Evolutionary conservation across 2,113 vertebrate genomes (phyloP), one percentile per base, ranked within the genome.

Genomic region (Cromileptes altivelis): DNA sequence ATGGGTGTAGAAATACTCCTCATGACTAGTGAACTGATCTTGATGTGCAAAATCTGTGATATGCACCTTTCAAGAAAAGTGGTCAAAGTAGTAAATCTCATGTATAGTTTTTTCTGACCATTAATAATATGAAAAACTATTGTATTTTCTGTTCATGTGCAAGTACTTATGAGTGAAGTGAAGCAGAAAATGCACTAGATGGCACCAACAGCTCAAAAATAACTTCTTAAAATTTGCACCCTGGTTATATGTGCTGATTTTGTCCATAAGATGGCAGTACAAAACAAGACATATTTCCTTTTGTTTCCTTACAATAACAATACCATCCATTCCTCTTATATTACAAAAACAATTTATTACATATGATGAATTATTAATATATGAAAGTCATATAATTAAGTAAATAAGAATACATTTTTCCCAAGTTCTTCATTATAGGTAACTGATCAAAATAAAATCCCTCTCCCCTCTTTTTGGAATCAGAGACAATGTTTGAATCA

Each of bases 401-500:
- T 17, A 25, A 23, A 65, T 6, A 67, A 68, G n/a, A 19, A 76
- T 6, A 69, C 30, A 74, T 62, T 72, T 30, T 58, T 0, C 33
- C 33, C 50, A 37, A 49, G 10, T 37, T 47, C 21, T 52, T 55
- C 1, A 52, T 62, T 30, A 23, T 5, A 4, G 15, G 15, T 27
- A 14, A 53, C 11, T 11, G 4, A 14, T 65, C 17, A 62, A 14
- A 40, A 9, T 58, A 13, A 71, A 74, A 77, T 40, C 45, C 75
- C 49, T 45, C 50, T 21, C 65, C 69, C 63, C 17, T 85, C 12
- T 27, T 65, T 75, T 68, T n/a, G 78, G 23, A 91, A 72, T 79
- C 78, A 81, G 78, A 91, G 67, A 89, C 87, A 76, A 11, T 18
- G 60, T 86, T 92, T 93, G 75, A 92, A 90, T 92, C 85, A 89